These are phyloP conservation scores for Microctonus hyperodae DNA, from an alignment of 2,888 invertebrate species.

Conservation along the genomic window DNA sequence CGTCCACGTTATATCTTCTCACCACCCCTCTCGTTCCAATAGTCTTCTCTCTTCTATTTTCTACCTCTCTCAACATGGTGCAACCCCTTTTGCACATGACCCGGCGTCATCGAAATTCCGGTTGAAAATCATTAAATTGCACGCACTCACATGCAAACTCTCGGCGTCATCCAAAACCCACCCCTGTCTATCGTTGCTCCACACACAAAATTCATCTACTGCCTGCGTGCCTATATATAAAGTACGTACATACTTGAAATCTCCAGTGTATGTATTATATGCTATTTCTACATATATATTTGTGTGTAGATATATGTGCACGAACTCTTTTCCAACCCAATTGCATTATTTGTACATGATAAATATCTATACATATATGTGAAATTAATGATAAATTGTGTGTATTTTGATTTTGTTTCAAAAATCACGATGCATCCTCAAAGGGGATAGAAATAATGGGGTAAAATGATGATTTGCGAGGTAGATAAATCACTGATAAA, in stretches of 20 bases:
- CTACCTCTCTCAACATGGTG: conserved; percentile 12
- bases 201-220: conserved; percentile 16
- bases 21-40: conserved; percentile 9
- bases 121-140: conserved; percentile 62
- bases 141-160: conserved; percentile 53
- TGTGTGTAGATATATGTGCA: not conserved
- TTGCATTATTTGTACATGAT: not conserved
- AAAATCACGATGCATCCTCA: not conserved
- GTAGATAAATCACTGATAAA: not conserved
- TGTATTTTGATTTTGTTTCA: not conserved
- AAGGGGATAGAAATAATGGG: not conserved
- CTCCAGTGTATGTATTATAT: not conserved
- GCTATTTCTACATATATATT: not conserved
- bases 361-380: not conserved
- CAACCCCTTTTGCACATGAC: conserved; percentile 32
- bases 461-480: conserved; percentile 1
- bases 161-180: conserved; percentile 36
- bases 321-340: not conserved
- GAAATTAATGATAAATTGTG: not conserved
- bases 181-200: conserved; percentile 1
- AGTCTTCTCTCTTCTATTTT: conserved; percentile 31
- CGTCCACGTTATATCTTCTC: conserved; percentile 42
- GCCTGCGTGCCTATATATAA: not conserved
- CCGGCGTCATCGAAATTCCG: conserved; percentile 61
- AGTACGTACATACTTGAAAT: not conserved